Base-by-base conservation (phyloP, 2,797 vertebrate species). In the Pagetopsis macropterus region DNA sequence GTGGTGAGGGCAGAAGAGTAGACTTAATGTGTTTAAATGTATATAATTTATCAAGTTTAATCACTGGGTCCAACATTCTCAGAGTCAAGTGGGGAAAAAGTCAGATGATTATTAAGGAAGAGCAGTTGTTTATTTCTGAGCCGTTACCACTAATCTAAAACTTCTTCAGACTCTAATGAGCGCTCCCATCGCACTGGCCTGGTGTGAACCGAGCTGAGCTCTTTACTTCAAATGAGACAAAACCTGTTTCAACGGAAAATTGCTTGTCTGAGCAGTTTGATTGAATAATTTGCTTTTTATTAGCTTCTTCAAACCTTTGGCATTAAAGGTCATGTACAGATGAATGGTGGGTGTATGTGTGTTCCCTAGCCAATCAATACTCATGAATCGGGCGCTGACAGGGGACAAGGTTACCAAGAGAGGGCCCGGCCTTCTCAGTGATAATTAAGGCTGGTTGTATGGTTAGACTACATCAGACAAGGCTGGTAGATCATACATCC, bases 221-320 rank as follows among this genome's bases (percentile, higher is more conserved):
- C 57, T 85, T 85, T 45, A 73, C 65, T 60, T 69, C 31, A 75
- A 76, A 74, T 48, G 48, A 81, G 70, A 81, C 75, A 58, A 83
- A 79, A 82, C 81, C 48, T 7, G 52, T 69, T 79, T 78, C n/a
- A 49, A 64, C 4, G 31, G 72, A 82, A 87, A 84, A 89, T 72
- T 73, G 85, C 72, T 84, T 86, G 67, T 69, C 81, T 78, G 52
- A 86, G 86, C 70, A 58, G 79, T 87, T 81, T 87, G 80, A 91
- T 78, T 89, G 72, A 85, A 87, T 89, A 87, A 90, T 92, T 84
- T 79, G 65, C 76, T 84, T 92, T 91, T 85, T 88, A 89, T 89
- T 90, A 90, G 75, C 86, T 79, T 87, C 65, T 78, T 68, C 73
- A 84, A 88, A 85, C 85, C 87, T 89, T 89, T 86, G 84, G 76